Evolutionary conservation across 2,113 vertebrate genomes (phyloP), one percentile per base, ranked within the genome.

Genomic region (Meles meles): DNA sequence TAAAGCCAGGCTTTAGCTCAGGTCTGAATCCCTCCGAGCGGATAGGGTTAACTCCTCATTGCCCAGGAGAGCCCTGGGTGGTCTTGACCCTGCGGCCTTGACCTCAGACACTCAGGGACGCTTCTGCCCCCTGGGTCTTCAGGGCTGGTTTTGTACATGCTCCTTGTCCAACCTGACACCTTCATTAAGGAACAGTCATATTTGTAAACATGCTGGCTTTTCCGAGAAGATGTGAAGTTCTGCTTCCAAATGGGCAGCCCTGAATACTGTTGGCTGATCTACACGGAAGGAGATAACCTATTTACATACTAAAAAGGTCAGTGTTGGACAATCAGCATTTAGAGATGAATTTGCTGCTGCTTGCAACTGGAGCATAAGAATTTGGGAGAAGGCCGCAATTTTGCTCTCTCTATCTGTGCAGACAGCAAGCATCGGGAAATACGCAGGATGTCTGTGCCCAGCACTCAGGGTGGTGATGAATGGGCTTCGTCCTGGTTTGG

Each of bases 261-360:
- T 65, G n/a, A 44, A 57, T 82, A 12, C 44, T 72, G 76, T 83
- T 96, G 88, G 96, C 93, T 89, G 39, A 88, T 87, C 69, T 87
- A 52, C 94, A 65, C 4, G 0, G 57, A 95, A n/a, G 65, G 31
- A 97, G 23, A 96, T 97, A 80, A 98, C 98, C 96, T 98, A 95
- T 98, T 98, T 98, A 98, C 96, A 98, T 98, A 96, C 76, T 98
- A 49, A 98, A 98, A 98, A 98, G 97, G 98, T 98, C 98, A 97
- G 0, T n/a, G 67, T 34, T 87, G 74, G 96, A 97, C 95, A 98
- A 71, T 98, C 88, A 42, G 72, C 83, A 77, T 92, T 97, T 95
- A 96, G 96, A n/a, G 2, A 77, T 59, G 44, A 37, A 91, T 97
- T 93, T 88, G 72, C 97, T 10, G 0, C 79, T 92, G 29, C 34